Percentiles rank a stretch among this genome's conserved stretches.
phyloP scores from a whole-genome alignment of 2,797 vertebrate genomes.

The Hippopotamyrus pictus region DNA sequence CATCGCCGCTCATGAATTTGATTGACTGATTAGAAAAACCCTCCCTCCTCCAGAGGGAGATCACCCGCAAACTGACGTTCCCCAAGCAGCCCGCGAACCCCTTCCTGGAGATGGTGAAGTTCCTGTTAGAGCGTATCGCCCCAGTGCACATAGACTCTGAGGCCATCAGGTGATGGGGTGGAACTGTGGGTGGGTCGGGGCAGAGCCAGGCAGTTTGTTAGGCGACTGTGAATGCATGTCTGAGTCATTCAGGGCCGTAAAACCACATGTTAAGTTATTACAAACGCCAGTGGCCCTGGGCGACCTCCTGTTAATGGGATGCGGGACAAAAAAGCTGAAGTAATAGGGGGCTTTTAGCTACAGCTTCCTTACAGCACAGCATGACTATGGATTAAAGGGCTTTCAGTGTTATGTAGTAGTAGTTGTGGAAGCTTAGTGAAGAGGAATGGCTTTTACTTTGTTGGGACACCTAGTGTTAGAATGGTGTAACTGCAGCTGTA shows the following conservation, averaged over 20 bases:
- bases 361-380: background rate
- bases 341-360: background rate
- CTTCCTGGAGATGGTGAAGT: slow-evolving; percentile 99
- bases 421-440: background rate
- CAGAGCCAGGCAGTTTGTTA: background rate
- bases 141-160: slow-evolving; percentile 98
- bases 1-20: background rate
- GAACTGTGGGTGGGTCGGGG: background rate
- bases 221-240: background rate
- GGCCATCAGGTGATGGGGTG: slow-evolving; percentile 79
- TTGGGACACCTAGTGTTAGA: slow-evolving; percentile 61
- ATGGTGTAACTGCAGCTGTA: slow-evolving; percentile 37
- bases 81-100: slow-evolving; percentile 98
- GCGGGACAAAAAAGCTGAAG: background rate
- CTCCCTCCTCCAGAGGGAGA: slow-evolving; percentile 76
- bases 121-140: slow-evolving; percentile 95
- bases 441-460: slow-evolving; percentile 40
- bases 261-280: background rate
- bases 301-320: background rate
- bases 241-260: background rate
- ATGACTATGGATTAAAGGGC: background rate
- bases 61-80: slow-evolving; percentile 94
- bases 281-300: background rate
- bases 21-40: background rate
- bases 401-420: background rate